Percentiles rank a stretch among this genome's conserved stretches.
Conservation (phyloP, 2,888 invertebrate species). For the Tricholauxania praeusta region DNA sequence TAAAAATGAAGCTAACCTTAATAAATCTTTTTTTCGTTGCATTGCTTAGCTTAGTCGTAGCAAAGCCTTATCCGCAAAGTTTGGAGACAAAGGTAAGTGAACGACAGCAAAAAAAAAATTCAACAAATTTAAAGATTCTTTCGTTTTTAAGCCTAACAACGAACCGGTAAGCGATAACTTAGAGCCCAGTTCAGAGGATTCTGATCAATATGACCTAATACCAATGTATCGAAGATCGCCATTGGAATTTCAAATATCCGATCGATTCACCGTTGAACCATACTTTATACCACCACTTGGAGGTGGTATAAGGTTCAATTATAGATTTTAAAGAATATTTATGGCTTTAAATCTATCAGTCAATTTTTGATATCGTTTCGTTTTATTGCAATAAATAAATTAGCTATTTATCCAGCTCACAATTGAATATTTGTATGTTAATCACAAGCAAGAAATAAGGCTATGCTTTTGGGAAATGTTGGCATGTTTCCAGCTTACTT, state of each 20-base stretch:
- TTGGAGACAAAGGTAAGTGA: not conserved
- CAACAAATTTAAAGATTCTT: not conserved
- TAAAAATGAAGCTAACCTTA: not conserved
- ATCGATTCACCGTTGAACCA: not conserved
- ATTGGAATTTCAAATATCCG: slow-evolving; percentile 9
- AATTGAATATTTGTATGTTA: too few relatives aligned
- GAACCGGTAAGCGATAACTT: too few relatives aligned
- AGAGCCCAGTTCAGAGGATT: too few relatives aligned
- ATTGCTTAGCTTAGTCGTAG: not conserved
- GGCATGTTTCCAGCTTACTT: too few relatives aligned
- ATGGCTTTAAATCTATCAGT: not conserved
- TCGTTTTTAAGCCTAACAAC: not conserved
- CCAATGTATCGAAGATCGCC: not conserved
- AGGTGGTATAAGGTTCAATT: slow-evolving; percentile 2
- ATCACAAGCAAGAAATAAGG: too few relatives aligned
- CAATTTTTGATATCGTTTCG: too few relatives aligned
- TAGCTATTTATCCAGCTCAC: too few relatives aligned
- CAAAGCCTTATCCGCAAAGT: not conserved
- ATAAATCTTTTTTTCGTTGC: not conserved
- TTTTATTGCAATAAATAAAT: too few relatives aligned
- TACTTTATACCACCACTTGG: slow-evolving; percentile 8
- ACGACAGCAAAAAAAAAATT: too few relatives aligned
- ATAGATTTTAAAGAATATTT: not conserved
- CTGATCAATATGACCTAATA: not conserved
- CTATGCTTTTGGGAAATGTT: too few relatives aligned